Percentiles rank a stretch among this genome's conserved stretches.
Conservation (phyloP, 2,888 invertebrate genomes). For the Spialia ferax region DNA sequence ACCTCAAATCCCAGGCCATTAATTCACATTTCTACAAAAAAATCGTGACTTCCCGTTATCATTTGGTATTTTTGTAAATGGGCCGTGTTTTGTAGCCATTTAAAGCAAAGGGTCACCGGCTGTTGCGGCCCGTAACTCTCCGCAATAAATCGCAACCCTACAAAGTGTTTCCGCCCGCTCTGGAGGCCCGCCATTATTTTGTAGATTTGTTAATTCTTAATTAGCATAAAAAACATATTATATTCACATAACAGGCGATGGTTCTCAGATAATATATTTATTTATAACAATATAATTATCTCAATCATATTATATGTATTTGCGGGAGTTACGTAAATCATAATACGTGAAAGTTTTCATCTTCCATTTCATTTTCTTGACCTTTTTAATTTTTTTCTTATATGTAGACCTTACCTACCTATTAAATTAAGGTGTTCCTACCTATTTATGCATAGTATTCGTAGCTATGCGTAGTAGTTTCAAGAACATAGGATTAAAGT, state of each 20-base stretch:
- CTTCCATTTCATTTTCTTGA: too few relatives aligned
- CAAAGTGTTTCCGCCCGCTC: slow-evolving; percentile 73
- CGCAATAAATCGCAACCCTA: slow-evolving; percentile 85
- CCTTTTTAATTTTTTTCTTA: too few relatives aligned
- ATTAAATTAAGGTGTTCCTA: too few relatives aligned
- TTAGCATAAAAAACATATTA: slow-evolving; percentile 47
- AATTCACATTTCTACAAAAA: slow-evolving; percentile 44
- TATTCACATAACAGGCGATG: slow-evolving; percentile 30
- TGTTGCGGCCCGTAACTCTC: slow-evolving; percentile 60
- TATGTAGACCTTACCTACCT: too few relatives aligned
- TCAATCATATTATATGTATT: neutral
- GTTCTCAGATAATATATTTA: slow-evolving; percentile 11
- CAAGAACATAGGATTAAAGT: too few relatives aligned
- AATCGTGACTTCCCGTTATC: slow-evolving; percentile 64
- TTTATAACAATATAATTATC: neutral
- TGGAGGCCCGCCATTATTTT: slow-evolving; percentile 48
- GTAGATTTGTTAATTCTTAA: slow-evolving; percentile 48
- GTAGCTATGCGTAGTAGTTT: too few relatives aligned
- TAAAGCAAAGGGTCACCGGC: slow-evolving; percentile 79
- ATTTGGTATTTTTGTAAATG: slow-evolving; percentile 70
- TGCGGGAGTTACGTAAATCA: neutral
- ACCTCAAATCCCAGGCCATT: slow-evolving; percentile 31
- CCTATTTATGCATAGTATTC: too few relatives aligned
- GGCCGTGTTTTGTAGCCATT: slow-evolving; percentile 84
- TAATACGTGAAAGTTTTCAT: too few relatives aligned